phyloP scores from a whole-genome alignment of 2,797 vertebrate genomes.

The Poeciliopsis paucimaculata region DNA sequence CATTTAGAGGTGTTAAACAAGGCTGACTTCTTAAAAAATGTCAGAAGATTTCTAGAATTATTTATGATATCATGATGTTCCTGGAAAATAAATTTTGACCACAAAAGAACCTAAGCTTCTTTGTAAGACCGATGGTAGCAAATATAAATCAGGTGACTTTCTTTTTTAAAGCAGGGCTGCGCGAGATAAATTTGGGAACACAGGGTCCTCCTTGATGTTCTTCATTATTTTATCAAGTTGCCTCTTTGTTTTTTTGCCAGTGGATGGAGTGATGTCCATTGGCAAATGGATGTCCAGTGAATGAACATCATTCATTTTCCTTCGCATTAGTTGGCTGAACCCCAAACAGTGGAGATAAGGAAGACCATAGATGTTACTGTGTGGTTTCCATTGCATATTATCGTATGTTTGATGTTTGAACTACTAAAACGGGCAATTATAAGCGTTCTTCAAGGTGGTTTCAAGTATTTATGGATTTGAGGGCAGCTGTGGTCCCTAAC shows the following conservation, averaged over 20 bases:
- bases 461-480: not conserved
- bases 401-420: not conserved
- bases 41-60: not conserved
- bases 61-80: not conserved
- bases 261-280: too few species aligned
- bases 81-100: not conserved
- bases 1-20: not conserved
- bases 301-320: not conserved
- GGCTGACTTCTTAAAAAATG: not conserved
- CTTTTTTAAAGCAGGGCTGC: not conserved
- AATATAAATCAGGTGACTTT: not conserved
- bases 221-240: not conserved
- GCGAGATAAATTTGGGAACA: not conserved
- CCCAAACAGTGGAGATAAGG: not conserved
- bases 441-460: not conserved
- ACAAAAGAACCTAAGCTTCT: not conserved
- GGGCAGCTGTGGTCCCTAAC: not conserved
- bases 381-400: not conserved
- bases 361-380: not conserved
- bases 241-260: not conserved
- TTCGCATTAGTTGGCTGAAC: not conserved
- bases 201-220: not conserved
- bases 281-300: not conserved
- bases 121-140: not conserved
- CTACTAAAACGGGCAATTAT: not conserved